A percentile compares a stretch with the other conserved stretches of the same genome.
These are phyloP conservation scores for Aviceda subcristata DNA, from an alignment of 2,113 vertebrate species.

Conservation along the genomic window DNA sequence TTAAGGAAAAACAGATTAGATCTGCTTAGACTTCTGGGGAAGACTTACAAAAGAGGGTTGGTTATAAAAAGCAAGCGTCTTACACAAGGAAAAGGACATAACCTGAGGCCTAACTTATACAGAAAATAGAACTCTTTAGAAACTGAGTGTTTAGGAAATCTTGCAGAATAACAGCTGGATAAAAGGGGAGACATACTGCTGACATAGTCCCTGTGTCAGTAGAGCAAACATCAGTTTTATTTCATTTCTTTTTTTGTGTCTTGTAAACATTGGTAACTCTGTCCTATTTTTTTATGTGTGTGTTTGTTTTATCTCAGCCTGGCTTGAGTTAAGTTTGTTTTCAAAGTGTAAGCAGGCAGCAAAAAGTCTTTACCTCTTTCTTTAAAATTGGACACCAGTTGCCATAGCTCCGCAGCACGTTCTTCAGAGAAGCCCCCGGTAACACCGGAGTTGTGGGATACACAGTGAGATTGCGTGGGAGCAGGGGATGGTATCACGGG, in stretches of 20 bases:
- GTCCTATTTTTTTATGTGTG: background rate
- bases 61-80: background rate
- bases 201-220: background rate
- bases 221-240: background rate
- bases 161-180: background rate
- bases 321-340: background rate
- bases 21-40: background rate
- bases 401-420: background rate
- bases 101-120: background rate
- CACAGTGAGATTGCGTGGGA: background rate
- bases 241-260: background rate
- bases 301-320: background rate
- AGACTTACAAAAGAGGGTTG: background rate
- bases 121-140: background rate
- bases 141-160: background rate
- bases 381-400: background rate
- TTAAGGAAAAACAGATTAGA: constrained; percentile 34
- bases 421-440: background rate
- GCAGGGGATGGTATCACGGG: background rate
- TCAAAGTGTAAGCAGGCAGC: background rate
- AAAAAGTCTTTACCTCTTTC: background rate
- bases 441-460: background rate
- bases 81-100: background rate
- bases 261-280: background rate
- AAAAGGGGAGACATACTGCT: background rate